phyloP scores from a whole-genome alignment of 1,140 invertebrate genomes.

The Ips typographus region DNA sequence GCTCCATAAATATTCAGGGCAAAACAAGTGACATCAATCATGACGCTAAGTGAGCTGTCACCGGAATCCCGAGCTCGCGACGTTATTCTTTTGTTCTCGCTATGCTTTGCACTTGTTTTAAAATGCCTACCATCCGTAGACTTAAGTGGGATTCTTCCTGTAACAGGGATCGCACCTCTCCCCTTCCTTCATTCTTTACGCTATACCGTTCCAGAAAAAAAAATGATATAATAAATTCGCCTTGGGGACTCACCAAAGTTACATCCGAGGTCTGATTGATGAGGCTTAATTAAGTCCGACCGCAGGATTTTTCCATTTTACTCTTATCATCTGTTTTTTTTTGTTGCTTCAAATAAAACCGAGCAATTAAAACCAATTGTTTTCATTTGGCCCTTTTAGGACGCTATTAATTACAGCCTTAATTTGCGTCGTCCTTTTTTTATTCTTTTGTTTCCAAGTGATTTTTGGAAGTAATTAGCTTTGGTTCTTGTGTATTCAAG shows the following conservation, averaged over 20 bases:
- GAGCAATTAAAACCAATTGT: slow-evolving; percentile 31
- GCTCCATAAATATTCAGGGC: slow-evolving; percentile 41
- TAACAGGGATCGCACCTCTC: too few species aligned
- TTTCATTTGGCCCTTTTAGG: slow-evolving; percentile 29
- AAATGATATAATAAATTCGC: too few species aligned
- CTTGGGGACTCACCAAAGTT: not conserved
- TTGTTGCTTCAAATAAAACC: slow-evolving; percentile 22
- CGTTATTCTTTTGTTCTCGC: slow-evolving; percentile 4
- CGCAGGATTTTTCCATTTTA: slow-evolving; percentile 28
- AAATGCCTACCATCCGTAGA: slow-evolving; percentile 9
- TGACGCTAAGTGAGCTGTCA: slow-evolving; percentile 40
- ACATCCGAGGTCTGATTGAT: slow-evolving; percentile 27
- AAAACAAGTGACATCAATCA: slow-evolving; percentile 43
- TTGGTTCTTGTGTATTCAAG: too few species aligned
- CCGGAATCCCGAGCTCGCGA: slow-evolving; percentile 7
- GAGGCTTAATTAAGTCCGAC: slow-evolving; percentile 26
- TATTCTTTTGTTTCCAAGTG: too few species aligned
- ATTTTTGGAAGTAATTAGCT: too few species aligned
- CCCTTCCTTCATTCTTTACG: too few species aligned
- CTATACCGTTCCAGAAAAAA: too few species aligned
- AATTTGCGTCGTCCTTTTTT: too few species aligned
- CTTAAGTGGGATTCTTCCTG: slow-evolving; percentile 10
- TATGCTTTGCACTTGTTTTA: slow-evolving; percentile 14
- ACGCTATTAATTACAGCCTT: slow-evolving; percentile 19
- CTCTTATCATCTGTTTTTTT: slow-evolving; percentile 22